phyloP scores from a whole-genome alignment of 2,888 invertebrate genomes.

The Spisula subtruncata region DNA sequence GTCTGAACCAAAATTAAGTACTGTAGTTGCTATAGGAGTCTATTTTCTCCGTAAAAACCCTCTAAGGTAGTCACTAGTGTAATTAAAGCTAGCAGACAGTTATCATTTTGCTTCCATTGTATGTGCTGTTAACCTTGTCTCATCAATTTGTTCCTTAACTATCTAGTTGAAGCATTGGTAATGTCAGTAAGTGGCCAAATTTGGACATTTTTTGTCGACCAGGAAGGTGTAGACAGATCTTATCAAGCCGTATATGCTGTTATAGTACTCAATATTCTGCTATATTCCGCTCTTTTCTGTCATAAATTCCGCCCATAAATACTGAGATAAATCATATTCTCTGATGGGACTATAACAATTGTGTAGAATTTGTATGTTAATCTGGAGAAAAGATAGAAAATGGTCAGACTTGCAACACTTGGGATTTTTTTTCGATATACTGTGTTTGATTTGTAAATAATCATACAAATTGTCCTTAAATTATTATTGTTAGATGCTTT shows the following conservation, averaged over 20 bases:
- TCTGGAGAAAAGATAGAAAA: neutral
- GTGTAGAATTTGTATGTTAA: neutral
- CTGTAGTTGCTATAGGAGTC: neutral
- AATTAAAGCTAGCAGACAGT: neutral
- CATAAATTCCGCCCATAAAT: constrained; percentile 1
- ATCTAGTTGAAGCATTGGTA: constrained; percentile 14
- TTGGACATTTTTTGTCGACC: neutral
- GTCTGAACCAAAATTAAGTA: neutral
- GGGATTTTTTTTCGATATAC: neutral
- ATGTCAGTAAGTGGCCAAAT: constrained; percentile 17
- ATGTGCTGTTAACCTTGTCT: neutral
- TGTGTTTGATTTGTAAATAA: too few species aligned
- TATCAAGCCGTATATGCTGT: neutral
- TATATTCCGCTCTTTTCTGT: neutral
- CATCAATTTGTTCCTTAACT: neutral
- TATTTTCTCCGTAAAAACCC: neutral
- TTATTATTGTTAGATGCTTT: too few species aligned
- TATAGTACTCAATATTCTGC: too few species aligned
- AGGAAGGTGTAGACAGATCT: neutral
- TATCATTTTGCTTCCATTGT: constrained; percentile 2
- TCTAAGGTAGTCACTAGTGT: neutral
- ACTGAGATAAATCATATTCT: neutral
- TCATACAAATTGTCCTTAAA: too few species aligned
- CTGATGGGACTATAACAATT: neutral
- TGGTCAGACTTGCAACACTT: neutral